These are phyloP conservation scores for Camelus dromedarius DNA, from an alignment of 2,113 vertebrate genomes.

Conservation along the genomic window DNA sequence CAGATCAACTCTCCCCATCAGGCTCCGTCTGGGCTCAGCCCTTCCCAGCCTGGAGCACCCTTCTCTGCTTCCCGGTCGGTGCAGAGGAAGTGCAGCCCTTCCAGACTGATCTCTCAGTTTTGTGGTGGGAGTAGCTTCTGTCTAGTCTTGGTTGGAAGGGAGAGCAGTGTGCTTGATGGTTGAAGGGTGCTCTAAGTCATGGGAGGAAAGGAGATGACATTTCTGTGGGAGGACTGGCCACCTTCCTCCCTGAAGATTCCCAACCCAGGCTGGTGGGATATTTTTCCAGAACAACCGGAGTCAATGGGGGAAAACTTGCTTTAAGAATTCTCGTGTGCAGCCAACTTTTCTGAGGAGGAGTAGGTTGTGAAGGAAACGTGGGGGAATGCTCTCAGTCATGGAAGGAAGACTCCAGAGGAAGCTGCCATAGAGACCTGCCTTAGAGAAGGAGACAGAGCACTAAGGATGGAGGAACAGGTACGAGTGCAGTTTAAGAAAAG, in stretches of 20 bases:
- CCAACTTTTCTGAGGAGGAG: background rate
- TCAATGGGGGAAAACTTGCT: background rate
- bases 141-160: background rate
- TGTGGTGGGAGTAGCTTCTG: background rate
- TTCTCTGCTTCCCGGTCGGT: background rate
- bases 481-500: background rate
- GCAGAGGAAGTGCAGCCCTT: background rate
- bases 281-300: background rate
- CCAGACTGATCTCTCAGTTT: background rate
- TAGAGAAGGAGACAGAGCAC: background rate
- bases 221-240: background rate
- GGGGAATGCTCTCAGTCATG: background rate
- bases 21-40: background rate
- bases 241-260: background rate
- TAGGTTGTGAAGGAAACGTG: background rate
- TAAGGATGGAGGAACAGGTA: background rate
- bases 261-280: background rate
- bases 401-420: background rate
- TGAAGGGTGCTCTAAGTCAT: no score
- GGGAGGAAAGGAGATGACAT: background rate
- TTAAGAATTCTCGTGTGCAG: background rate
- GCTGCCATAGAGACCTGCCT: background rate
- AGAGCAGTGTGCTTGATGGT: background rate
- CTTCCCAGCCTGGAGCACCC: background rate
- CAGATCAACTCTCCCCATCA: background rate